Conservation (phyloP, 1,140 invertebrate genomes). For the Mercenaria mercenaria region DNA sequence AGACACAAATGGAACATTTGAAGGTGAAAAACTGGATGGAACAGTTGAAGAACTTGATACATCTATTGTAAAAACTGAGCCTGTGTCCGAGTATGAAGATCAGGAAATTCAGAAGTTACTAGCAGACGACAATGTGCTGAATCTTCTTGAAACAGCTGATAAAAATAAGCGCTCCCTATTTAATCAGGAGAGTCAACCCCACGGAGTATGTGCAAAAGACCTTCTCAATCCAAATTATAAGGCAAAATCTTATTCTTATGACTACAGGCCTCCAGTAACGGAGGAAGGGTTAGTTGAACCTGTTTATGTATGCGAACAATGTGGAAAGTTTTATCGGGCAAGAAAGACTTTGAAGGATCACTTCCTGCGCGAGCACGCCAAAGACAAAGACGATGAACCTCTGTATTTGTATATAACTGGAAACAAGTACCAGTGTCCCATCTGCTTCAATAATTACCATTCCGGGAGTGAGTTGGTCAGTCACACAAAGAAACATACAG, state of each 20-base stretch:
- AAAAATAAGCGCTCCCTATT: constrained; percentile 15
- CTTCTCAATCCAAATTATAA: neutral
- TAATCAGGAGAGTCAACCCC: neutral
- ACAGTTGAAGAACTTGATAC: neutral
- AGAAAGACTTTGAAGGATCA: constrained; percentile 60
- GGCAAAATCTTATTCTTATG: neutral
- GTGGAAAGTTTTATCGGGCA: constrained; percentile 59
- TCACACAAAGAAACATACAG: constrained; percentile 56
- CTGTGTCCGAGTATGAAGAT: constrained; percentile 35
- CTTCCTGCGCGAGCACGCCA: constrained; percentile 43
- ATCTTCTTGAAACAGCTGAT: constrained; percentile 8
- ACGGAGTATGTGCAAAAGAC: neutral
- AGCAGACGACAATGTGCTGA: neutral
- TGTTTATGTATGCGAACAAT: constrained; percentile 63
- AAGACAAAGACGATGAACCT: constrained; percentile 36
- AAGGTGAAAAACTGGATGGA: neutral
- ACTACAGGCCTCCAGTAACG: neutral
- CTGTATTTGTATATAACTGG: constrained; percentile 58
- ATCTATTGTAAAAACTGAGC: neutral
- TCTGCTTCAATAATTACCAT: constrained; percentile 61
- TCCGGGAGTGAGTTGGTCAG: constrained; percentile 56
- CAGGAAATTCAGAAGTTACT: neutral
- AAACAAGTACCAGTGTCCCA: constrained; percentile 60
- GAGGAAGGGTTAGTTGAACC: constrained; percentile 50
- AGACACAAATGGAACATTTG: neutral